Conservation (phyloP, 2,888 invertebrate species). For the Troides aeacus region DNA sequence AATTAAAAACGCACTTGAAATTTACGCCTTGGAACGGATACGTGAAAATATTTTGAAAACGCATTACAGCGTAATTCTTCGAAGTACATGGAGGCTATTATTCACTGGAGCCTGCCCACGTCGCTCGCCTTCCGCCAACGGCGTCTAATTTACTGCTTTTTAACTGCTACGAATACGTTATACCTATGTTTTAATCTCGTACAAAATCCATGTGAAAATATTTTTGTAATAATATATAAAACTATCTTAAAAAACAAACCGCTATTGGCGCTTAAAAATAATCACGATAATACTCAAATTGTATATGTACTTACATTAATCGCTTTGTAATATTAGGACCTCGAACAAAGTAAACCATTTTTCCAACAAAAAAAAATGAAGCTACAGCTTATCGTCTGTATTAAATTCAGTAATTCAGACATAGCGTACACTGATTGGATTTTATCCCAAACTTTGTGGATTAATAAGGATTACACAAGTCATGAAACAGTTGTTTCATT, state of each 20-base stretch:
- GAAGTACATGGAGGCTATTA: conserved; percentile 51
- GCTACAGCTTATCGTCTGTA: neutral
- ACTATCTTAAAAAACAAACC: too few relatives aligned
- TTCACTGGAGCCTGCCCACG: conserved; percentile 53
- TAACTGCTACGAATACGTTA: conserved; percentile 62
- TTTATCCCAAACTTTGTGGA: conserved; percentile 35
- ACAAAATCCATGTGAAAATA: neutral
- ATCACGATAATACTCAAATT: too few relatives aligned
- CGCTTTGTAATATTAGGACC: too few relatives aligned
- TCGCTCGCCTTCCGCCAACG: conserved; percentile 48
- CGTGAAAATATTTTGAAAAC: conserved; percentile 40
- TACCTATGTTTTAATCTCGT: conserved; percentile 36
- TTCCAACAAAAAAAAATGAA: neutral
- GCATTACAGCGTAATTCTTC: conserved; percentile 39
- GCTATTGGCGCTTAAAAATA: too few relatives aligned
- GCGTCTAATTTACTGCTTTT: conserved; percentile 66
- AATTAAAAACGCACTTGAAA: conserved; percentile 9
- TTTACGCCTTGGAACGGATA: conserved; percentile 30
- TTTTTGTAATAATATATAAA: neutral
- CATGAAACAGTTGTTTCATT: conserved; percentile 4
- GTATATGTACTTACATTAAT: too few relatives aligned
- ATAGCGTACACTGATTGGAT: conserved; percentile 37
- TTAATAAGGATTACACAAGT: conserved; percentile 33
- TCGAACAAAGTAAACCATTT: neutral
- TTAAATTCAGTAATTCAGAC: conserved; percentile 2